Base-by-base conservation (phyloP, 2,888 invertebrate genomes). In the Stenoptilia bipunctidactyla region DNA sequence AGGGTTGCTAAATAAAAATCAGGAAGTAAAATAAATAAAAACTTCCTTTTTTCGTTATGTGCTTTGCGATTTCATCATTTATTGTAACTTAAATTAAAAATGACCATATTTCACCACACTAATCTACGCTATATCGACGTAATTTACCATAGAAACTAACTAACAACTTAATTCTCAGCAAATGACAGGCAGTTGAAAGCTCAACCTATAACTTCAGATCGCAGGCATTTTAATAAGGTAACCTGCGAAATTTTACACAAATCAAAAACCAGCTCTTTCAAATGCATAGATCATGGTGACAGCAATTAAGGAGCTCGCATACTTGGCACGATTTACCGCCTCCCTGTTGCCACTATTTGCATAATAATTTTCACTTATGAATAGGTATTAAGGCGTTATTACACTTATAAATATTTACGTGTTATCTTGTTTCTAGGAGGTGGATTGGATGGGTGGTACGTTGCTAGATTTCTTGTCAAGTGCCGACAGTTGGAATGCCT, bases 331-430 rank as follows among this genome's bases (percentile, higher is more conserved):
- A 74, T 70, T 64, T 66, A 68, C 69, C 51, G 55, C 61, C 69
- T 72, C 66, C 72, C 69, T 64, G 57, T 61, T 67, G 63, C 68
- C 67, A 71, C 69, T 71, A 80, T 82, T 82, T 76, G 76, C 82
- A 82, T 82, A 79, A 74, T 77, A 75, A 83, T 83, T 77, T 82
- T 83, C 82, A 80, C 80, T 82, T 80, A 82, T 80, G 80, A 83
- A 80, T 82, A 82, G 71, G 69, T 75, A 79, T 79, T 76, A 75
- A 66, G 68, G 69, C 64, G 61, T 74, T 80, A 76, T 75, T 71
- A 66, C 76, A 61, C 66, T 76, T 80, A 80, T 82, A 80, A 80
- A 82, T 82, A 80, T 82, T 79, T 71, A 82, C 67, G 48, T 63
- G 58, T 68, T 63, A 66, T 65, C 20, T 20, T 20, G n/a, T n/a